A percentile compares a stretch with the other conserved stretches of the same genome.
These are phyloP conservation scores for Lathamus discolor DNA, from an alignment of 2,113 vertebrate species.

Conservation along the genomic window DNA sequence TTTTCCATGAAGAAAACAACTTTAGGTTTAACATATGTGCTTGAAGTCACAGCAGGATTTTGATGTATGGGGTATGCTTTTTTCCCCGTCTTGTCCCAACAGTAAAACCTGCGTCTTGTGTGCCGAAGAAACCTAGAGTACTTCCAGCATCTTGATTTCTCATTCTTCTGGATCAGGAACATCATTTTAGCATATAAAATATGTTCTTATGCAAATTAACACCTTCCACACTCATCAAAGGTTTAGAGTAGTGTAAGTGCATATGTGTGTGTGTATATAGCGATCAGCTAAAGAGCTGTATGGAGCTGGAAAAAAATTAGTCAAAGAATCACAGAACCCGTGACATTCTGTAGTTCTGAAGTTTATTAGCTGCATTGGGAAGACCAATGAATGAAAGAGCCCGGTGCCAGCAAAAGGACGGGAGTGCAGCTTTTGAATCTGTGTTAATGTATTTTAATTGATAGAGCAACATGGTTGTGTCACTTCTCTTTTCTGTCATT, in stretches of 20 bases:
- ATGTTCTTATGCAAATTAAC: not conserved
- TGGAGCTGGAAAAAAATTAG: not conserved
- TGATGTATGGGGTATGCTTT: not conserved
- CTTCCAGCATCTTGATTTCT: not conserved
- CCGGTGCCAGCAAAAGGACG: slow-evolving; percentile 12
- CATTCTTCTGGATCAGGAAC: not conserved
- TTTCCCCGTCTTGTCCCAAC: not conserved
- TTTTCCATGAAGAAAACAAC: not conserved
- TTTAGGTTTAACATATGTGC: not conserved
- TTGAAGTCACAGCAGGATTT: not conserved
- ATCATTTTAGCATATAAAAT: not conserved
- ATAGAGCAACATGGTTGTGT: not conserved
- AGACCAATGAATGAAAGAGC: not conserved
- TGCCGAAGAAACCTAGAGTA: not conserved
- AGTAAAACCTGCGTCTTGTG: not conserved
- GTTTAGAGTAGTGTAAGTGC: not conserved
- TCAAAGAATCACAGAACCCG: not conserved
- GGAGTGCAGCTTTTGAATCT: not conserved
- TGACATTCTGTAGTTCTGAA: not conserved
- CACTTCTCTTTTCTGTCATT: not conserved
- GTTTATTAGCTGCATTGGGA: not conserved
- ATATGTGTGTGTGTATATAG: not conserved
- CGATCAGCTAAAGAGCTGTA: not conserved
- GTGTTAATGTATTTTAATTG: slow-evolving; percentile 29
- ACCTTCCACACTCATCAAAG: not conserved